phyloP scores from a whole-genome alignment of 2,113 vertebrate species.

The Dicrurus megarhynchus region DNA sequence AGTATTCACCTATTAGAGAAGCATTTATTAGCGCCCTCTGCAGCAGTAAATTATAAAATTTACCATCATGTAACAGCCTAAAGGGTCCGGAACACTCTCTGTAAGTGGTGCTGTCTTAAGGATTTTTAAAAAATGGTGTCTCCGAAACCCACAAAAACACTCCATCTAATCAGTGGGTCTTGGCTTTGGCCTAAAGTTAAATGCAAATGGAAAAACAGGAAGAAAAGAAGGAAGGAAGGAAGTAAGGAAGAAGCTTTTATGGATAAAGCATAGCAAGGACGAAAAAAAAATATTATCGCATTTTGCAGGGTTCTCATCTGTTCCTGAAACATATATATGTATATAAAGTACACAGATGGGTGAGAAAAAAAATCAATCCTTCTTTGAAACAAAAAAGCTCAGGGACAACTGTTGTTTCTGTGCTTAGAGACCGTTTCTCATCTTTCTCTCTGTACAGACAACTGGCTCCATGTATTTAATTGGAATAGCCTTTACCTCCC shows the following conservation, averaged over 20 bases:
- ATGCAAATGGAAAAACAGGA: neutral
- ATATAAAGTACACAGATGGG: neutral
- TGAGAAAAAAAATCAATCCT: neutral
- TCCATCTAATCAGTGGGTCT: neutral
- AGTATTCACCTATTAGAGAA: neutral
- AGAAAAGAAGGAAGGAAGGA: fast-evolving
- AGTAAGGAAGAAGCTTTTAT: neutral
- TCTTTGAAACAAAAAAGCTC: neutral
- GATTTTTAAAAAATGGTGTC: neutral
- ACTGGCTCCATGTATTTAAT: fast-evolving
- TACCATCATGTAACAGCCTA: neutral
- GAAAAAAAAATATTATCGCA: neutral
- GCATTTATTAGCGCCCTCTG: neutral
- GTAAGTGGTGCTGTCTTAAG: neutral
- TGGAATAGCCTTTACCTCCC: neutral
- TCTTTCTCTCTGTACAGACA: neutral
- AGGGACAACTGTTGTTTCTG: neutral
- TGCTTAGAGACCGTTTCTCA: neutral
- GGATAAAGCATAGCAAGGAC: neutral
- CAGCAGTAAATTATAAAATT: neutral
- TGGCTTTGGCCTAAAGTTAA: neutral
- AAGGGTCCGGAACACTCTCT: neutral
- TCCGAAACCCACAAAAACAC: neutral
- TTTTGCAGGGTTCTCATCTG: neutral
- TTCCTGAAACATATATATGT: neutral